Conservation (phyloP, 2,888 invertebrate species). For the Limnephilus marmoratus region DNA sequence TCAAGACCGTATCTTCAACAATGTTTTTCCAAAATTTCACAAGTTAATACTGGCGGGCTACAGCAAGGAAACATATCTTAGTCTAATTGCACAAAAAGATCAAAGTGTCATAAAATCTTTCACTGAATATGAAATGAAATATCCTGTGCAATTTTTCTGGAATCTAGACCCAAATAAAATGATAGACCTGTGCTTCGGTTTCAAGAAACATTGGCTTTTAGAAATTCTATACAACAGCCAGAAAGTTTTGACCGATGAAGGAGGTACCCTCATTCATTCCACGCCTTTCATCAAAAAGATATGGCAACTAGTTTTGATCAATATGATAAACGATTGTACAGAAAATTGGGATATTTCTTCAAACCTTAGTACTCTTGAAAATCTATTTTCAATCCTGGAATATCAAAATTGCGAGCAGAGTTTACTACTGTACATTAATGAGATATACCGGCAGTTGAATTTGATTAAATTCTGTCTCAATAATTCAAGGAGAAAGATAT, state of each 20-base stretch:
- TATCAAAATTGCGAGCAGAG: constrained; percentile 71
- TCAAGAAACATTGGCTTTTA: constrained; percentile 75
- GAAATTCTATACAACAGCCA: constrained; percentile 74
- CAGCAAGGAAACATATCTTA: constrained; percentile 74
- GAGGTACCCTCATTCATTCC: constrained; percentile 75
- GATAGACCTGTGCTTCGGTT: constrained; percentile 76
- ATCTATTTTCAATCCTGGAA: constrained; percentile 75
- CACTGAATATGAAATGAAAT: constrained; percentile 51
- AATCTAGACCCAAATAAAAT: constrained; percentile 76
- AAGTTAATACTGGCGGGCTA: constrained; percentile 64
- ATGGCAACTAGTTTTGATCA: constrained; percentile 75
- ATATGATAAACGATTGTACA: constrained; percentile 73
- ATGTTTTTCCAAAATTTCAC: constrained; percentile 60
- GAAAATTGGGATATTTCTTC: constrained; percentile 75
- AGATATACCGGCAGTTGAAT: constrained; percentile 75
- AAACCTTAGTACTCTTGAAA: constrained; percentile 73
- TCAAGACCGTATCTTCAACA: constrained; percentile 45
- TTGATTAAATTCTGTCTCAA: constrained; percentile 76
- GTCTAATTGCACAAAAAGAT: constrained; percentile 71
- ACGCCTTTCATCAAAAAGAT: constrained; percentile 76
- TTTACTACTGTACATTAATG: constrained; percentile 74
- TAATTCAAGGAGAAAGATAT: constrained; percentile 76
- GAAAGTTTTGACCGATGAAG: constrained; percentile 71
- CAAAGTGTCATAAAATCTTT: constrained; percentile 71
- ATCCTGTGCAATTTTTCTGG: constrained; percentile 52